phyloP scores from a whole-genome alignment of 2,113 vertebrate genomes.

The Rhadina sibilatrix region DNA sequence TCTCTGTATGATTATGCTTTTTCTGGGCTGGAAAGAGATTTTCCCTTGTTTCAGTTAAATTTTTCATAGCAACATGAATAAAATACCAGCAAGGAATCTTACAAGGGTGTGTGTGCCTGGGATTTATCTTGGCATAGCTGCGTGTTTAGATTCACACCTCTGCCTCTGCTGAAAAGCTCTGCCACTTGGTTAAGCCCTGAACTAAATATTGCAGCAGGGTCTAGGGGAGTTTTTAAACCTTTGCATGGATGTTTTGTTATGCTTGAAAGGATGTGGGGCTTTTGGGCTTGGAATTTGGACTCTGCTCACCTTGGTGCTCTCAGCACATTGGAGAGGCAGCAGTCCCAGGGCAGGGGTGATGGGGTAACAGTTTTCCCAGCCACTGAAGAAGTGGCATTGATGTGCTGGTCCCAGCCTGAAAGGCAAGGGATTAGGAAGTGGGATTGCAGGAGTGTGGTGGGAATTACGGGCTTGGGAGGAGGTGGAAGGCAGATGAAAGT shows the following conservation, averaged over 20 bases:
- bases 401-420: not conserved
- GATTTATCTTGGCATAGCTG: not conserved
- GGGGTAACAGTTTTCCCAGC: not conserved
- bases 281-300: not conserved
- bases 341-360: not conserved
- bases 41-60: not conserved
- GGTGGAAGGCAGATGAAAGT: slow-evolving; percentile 48
- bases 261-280: not conserved
- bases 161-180: slow-evolving; percentile 7
- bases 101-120: not conserved
- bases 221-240: not conserved
- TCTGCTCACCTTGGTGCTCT: not conserved
- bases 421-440: not conserved
- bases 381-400: not conserved
- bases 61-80: not conserved
- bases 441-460: not conserved
- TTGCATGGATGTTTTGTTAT: not conserved
- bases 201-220: not conserved
- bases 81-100: not conserved
- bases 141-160: not conserved
- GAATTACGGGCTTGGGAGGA: slow-evolving; percentile 31
- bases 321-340: not conserved
- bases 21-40: not conserved
- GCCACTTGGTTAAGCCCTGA: not conserved
- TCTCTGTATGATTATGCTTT: not conserved